A percentile compares a stretch with the other conserved stretches of the same genome.
Evolutionary conservation across 2,797 vertebrate species (phyloP).

Genomic region (Helostoma temminkii): DNA sequence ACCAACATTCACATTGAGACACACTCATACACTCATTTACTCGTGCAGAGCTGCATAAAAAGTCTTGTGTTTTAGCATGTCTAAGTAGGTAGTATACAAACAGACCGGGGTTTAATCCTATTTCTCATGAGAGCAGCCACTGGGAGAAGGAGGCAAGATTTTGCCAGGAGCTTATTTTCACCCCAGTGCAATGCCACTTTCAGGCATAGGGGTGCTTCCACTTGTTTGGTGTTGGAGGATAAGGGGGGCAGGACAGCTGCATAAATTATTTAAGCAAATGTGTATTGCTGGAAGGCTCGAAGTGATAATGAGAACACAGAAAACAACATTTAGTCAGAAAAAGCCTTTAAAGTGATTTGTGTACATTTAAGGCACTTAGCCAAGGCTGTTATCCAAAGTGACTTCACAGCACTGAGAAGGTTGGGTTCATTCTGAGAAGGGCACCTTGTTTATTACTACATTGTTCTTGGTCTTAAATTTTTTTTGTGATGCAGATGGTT

Average conservation of each 20-base stretch:
- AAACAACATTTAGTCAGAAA: conserved; percentile 27
- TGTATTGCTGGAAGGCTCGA: conserved; percentile 35
- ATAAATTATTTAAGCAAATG: conserved; percentile 67
- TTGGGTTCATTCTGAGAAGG: conserved; percentile 27
- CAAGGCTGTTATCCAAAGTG: conserved; percentile 8
- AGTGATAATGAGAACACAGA: conserved; percentile 31
- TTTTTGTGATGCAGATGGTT: conserved; percentile 18
- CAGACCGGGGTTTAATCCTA: conserved; percentile 65
- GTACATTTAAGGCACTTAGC: conserved; percentile 8
- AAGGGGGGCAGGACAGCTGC: conserved; percentile 1
- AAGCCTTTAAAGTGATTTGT: conserved; percentile 37
- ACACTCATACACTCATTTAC: conserved; percentile 19
- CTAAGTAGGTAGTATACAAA: conserved; percentile 60
- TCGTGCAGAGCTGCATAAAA: conserved; percentile 39
- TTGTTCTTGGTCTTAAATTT: conserved; percentile 19
- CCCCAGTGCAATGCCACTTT: conserved; percentile 48
- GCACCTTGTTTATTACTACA: conserved; percentile 23
- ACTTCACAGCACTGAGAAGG: neutral
- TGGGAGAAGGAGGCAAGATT: conserved; percentile 51
- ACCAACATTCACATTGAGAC: neutral
- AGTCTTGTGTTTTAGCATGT: conserved; percentile 50
- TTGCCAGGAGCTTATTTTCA: conserved; percentile 64
- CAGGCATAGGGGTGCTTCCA: conserved; percentile 35
- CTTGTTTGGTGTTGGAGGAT: conserved; percentile 42
- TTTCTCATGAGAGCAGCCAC: conserved; percentile 63